A percentile compares a stretch with the other conserved stretches of the same genome.
Evolutionary conservation across 2,113 vertebrate genomes (phyloP).

Genomic region (Plectropomus leopardus): DNA sequence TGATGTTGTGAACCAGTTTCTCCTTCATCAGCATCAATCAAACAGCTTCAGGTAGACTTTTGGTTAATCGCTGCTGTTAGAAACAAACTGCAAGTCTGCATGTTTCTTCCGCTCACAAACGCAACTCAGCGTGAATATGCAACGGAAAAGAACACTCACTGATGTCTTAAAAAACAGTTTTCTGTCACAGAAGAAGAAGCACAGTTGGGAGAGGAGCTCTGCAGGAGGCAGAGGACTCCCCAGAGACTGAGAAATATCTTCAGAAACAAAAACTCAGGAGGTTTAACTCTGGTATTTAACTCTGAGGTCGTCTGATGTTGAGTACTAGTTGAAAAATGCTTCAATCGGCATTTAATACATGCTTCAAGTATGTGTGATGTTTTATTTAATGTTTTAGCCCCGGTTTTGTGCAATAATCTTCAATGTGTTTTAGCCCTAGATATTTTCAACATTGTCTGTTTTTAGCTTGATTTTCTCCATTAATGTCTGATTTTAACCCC

Average conservation of each 20-base stretch:
- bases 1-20: too few relatives aligned
- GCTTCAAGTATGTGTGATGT: not conserved
- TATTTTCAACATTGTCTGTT: not conserved
- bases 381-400: not conserved
- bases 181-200: conserved; percentile 10
- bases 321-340: not conserved
- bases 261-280: conserved; percentile 13
- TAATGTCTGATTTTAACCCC: too few relatives aligned
- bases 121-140: conserved; percentile 17
- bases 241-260: conserved; percentile 6
- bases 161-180: conserved; percentile 29
- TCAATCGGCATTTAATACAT: not conserved
- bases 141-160: conserved; percentile 12
- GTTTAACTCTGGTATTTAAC: conserved; percentile 8
- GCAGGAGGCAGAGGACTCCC: conserved; percentile 7
- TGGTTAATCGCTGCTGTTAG: not conserved
- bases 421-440: too few relatives aligned
- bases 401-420: not conserved
- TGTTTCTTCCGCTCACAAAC: not conserved
- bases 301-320: not conserved
- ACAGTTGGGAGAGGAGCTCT: not conserved
- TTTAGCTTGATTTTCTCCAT: too few relatives aligned
- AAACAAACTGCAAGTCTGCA: conserved; percentile 6
- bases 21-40: too few relatives aligned
- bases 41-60: not conserved